These are phyloP conservation scores for Philopotamus ludificatus DNA, from an alignment of 1,140 invertebrate species.

Conservation along the genomic window DNA sequence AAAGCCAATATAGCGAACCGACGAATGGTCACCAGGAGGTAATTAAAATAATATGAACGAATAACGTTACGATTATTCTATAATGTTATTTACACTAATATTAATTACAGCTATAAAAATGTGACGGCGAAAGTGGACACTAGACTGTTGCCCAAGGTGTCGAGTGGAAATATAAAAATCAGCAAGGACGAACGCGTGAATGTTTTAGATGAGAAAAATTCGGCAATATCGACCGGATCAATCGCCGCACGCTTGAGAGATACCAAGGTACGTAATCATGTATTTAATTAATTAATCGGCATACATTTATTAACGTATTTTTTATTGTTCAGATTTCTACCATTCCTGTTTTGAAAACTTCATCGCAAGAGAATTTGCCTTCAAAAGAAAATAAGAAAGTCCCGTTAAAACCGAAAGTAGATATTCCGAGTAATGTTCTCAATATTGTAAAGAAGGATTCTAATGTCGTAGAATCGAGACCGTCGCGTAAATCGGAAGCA, in stretches of 20 bases:
- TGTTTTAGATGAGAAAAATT: slow-evolving; percentile 50
- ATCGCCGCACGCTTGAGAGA: slow-evolving; percentile 31
- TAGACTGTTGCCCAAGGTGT: slow-evolving; percentile 44
- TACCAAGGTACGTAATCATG: slow-evolving; percentile 27
- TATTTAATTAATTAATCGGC: slow-evolving; percentile 41
- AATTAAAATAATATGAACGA: background rate
- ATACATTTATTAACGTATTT: slow-evolving; percentile 2
- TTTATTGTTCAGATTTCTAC: slow-evolving; percentile 30
- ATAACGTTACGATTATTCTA: background rate
- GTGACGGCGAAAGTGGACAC: slow-evolving; percentile 53
- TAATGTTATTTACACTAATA: slow-evolving; percentile 1
- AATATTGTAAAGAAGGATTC: background rate
- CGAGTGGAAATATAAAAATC: slow-evolving; percentile 43
- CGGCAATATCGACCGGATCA: slow-evolving; percentile 45
- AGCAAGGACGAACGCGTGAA: slow-evolving; percentile 41
- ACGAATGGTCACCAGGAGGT: slow-evolving; percentile 27
- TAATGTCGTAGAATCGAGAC: slow-evolving; percentile 4
- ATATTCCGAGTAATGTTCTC: background rate
- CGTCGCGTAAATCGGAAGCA: slow-evolving; percentile 19
- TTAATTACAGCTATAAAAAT: slow-evolving; percentile 48
- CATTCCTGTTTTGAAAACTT: background rate
- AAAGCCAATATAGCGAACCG: slow-evolving; percentile 1
- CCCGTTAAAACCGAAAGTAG: slow-evolving; percentile 44
- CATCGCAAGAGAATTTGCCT: slow-evolving; percentile 30
- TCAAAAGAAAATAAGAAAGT: slow-evolving; percentile 44